Percentiles rank a stretch among this genome's conserved stretches.
These are phyloP conservation scores for Sterrhoptilus dennistouni DNA, from an alignment of 2,113 vertebrate genomes.

Conservation along the genomic window DNA sequence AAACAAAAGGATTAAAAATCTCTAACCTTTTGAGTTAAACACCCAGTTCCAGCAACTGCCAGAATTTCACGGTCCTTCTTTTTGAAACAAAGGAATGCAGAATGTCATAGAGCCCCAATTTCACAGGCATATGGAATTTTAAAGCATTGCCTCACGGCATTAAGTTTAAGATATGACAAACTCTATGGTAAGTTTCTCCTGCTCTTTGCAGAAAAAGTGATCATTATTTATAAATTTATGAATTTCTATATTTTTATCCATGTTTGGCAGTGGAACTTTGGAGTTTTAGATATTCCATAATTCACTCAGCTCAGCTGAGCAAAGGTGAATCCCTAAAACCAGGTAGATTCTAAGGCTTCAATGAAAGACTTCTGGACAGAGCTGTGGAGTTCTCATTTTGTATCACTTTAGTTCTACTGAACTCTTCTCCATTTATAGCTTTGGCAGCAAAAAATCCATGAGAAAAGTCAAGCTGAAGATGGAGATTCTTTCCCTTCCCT, in stretches of 20 bases:
- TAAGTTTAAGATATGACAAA: neutral
- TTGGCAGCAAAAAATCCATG: neutral
- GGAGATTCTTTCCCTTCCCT: neutral
- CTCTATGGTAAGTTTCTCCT: neutral
- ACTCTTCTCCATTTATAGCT: neutral
- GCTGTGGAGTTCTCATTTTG: neutral
- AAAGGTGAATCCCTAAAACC: neutral
- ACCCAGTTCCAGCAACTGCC: neutral
- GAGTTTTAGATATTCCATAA: neutral
- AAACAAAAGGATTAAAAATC: constrained; percentile 55
- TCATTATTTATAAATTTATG: neutral
- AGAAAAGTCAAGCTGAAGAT: neutral
- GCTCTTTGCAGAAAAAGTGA: neutral
- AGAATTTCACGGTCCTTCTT: neutral
- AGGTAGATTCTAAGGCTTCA: neutral
- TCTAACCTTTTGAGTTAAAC: constrained; percentile 30
- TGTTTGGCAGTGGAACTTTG: neutral
- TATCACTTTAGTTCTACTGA: neutral
- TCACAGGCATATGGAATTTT: neutral
- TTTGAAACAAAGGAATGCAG: neutral
- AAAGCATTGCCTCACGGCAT: neutral
- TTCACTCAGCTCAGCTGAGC: neutral
- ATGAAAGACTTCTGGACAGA: neutral
- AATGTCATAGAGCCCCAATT: neutral
- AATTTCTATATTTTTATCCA: neutral